A percentile compares a stretch with the other conserved stretches of the same genome.
Conservation (phyloP, 2,113 vertebrate species). For the Rhinoptilus africanus region DNA sequence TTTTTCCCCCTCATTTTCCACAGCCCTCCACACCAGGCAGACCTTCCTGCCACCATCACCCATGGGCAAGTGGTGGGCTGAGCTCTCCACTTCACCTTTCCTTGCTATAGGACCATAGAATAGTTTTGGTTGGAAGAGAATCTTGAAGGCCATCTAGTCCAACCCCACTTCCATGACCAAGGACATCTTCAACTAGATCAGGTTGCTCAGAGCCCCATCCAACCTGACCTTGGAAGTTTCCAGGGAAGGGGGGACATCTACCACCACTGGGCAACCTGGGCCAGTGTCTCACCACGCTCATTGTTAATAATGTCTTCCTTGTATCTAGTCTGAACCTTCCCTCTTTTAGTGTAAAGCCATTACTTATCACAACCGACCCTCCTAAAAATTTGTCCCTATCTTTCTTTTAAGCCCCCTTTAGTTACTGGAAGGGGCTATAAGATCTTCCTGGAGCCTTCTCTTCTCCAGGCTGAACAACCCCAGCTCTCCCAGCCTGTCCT, state of each 20-base stretch:
- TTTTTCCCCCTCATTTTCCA: not conserved
- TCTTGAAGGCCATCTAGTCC: not conserved
- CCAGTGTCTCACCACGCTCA: fast-evolving
- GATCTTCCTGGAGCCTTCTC: fast-evolving
- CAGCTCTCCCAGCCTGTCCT: not conserved
- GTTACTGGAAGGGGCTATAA: fast-evolving
- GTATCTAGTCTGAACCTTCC: fast-evolving
- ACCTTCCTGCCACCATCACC: not conserved
- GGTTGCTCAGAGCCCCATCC: not conserved
- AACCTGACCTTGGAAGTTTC: not conserved
- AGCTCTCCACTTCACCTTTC: not conserved
- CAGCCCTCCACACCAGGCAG: not conserved
- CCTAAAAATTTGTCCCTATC: fast-evolving
- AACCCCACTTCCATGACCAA: fast-evolving
- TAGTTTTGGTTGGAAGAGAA: not conserved
- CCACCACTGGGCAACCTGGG: not conserved
- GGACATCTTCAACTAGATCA: not conserved
- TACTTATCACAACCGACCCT: fast-evolving
- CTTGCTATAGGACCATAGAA: not conserved
- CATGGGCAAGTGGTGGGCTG: fast-evolving
- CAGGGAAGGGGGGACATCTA: not conserved
- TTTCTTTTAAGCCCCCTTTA: not conserved
- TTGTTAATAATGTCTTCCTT: fast-evolving
- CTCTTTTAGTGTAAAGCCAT: not conserved
- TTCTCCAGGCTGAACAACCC: not conserved